Percentiles rank a stretch among this genome's conserved stretches.
Evolutionary conservation across 2,113 vertebrate genomes (phyloP).

Genomic region (Aptenodytes patagonicus): DNA sequence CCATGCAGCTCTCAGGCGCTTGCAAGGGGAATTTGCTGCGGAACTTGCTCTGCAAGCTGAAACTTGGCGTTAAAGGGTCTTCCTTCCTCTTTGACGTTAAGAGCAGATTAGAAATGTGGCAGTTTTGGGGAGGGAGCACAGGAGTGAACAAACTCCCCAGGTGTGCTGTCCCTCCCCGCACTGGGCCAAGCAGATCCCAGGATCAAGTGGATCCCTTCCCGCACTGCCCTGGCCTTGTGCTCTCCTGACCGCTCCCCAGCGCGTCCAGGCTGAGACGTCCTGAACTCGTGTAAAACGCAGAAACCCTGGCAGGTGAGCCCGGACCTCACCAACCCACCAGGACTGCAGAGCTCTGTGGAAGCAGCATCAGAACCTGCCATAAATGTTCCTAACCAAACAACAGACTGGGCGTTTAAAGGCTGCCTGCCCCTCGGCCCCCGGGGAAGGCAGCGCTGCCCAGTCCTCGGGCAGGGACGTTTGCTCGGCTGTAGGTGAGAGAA

Average conservation of each 20-base stretch:
- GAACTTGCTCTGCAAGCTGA: neutral
- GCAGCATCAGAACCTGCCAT: neutral
- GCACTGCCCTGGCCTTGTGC: neutral
- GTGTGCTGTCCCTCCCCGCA: rapidly evolving
- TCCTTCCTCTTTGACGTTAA: neutral
- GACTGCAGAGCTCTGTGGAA: neutral
- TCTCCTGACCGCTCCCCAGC: rapidly evolving
- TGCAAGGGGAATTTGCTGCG: neutral
- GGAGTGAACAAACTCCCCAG: rapidly evolving
- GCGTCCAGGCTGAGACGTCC: neutral
- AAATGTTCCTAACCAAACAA: neutral
- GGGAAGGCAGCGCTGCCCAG: neutral
- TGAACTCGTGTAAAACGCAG: neutral
- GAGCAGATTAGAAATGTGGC: rapidly evolving
- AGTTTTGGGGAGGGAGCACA: neutral
- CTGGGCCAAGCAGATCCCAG: neutral
- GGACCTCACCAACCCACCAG: neutral
- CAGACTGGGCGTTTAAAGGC: neutral
- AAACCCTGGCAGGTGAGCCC: neutral
- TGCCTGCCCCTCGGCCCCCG: neutral
- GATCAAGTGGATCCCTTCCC: neutral
- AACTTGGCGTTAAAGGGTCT: neutral
- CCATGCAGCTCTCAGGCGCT: neutral
- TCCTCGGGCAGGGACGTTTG: neutral
- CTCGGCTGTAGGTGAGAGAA: neutral